Percentiles rank a stretch among this genome's conserved stretches.
Evolutionary conservation across 2,797 vertebrate genomes (phyloP).

Genomic region (Eulemur albifrons): DNA sequence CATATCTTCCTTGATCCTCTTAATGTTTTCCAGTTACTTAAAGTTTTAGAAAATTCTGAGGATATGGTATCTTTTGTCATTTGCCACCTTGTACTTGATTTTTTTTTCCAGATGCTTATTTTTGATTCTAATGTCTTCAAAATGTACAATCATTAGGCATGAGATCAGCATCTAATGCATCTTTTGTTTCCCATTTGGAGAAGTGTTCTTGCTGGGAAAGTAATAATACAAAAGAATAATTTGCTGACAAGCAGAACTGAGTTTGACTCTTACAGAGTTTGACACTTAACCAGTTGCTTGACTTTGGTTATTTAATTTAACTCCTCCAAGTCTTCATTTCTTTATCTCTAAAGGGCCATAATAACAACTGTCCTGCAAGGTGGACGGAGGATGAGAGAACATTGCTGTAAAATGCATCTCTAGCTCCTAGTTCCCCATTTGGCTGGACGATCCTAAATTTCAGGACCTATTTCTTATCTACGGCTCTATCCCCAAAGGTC

Average conservation of each 20-base stretch:
- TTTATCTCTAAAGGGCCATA: neutral
- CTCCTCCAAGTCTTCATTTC: neutral
- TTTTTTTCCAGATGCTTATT: neutral
- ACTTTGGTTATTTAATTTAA: neutral
- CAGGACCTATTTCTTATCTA: neutral
- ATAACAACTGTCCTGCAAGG: too few relatives aligned
- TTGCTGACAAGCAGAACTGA: neutral
- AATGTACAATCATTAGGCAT: neutral
- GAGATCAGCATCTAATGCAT: neutral
- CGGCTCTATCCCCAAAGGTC: neutral
- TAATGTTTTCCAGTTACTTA: neutral
- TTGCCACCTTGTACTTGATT: neutral
- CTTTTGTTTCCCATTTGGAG: neutral
- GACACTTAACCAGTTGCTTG: neutral
- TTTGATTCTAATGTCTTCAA: neutral
- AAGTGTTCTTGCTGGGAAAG: neutral
- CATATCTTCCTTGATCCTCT: neutral
- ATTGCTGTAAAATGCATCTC: neutral
- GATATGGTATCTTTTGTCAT: neutral
- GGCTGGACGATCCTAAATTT: neutral
- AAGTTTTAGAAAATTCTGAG: neutral
- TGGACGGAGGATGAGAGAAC: neutral
- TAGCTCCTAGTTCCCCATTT: neutral
- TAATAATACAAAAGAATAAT: neutral
- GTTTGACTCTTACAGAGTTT: neutral